These are phyloP conservation scores for Trichoplusia ni DNA, from an alignment of 1,140 invertebrate species.

Conservation along the genomic window DNA sequence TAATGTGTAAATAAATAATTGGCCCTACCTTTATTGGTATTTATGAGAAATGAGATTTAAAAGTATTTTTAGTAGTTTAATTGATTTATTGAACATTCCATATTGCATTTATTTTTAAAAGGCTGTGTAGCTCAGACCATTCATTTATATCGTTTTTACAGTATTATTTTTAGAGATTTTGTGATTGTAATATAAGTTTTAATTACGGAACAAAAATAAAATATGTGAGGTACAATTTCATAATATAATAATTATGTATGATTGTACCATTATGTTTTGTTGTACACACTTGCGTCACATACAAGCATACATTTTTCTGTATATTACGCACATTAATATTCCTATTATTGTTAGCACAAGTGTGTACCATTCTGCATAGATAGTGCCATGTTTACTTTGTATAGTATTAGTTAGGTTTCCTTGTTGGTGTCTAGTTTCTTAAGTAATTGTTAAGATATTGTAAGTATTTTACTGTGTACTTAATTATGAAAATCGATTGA, in stretches of 20 bases:
- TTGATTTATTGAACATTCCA: constrained; percentile 43
- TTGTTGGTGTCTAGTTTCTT: background rate
- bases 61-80: background rate
- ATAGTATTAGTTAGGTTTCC: constrained; percentile 40
- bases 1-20: too few relatives aligned
- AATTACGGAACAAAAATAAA: background rate
- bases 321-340: constrained; percentile 10
- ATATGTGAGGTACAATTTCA: background rate
- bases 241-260: background rate
- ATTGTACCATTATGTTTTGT: too few relatives aligned
- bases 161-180: constrained; percentile 56
- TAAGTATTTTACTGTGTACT: background rate
- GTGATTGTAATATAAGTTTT: constrained; percentile 26
- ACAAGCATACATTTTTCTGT: background rate
- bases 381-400: constrained; percentile 50
- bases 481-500: background rate
- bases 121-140: constrained; percentile 53
- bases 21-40: too few relatives aligned
- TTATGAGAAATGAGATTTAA: too few relatives aligned
- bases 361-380: constrained; percentile 2
- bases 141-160: constrained; percentile 42
- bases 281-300: background rate
- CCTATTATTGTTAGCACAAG: background rate
- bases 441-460: background rate
- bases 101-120: constrained; percentile 46